A percentile compares a stretch with the other conserved stretches of the same genome.
phyloP scores from a whole-genome alignment of 2,797 vertebrate species.

The Gymnopithys bicolor region DNA sequence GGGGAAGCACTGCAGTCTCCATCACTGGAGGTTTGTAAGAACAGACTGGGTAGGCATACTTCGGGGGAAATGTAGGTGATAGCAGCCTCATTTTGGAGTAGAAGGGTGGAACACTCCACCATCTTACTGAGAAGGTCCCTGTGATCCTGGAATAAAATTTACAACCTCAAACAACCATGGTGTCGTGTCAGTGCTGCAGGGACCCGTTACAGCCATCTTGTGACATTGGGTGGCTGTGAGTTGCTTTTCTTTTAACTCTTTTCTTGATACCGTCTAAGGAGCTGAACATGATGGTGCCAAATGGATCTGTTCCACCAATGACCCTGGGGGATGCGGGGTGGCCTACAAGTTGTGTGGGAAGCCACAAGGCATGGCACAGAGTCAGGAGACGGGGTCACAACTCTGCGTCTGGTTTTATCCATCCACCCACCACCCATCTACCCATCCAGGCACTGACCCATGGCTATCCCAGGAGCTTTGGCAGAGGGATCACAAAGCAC shows the following conservation, averaged over 20 bases:
- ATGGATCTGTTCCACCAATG: background rate
- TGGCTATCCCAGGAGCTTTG: background rate
- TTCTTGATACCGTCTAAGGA: background rate
- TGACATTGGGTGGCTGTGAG: accelerated
- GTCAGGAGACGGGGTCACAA: background rate
- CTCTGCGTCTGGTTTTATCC: background rate
- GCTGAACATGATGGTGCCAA: background rate
- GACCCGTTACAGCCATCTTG: background rate
- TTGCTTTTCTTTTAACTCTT: background rate
- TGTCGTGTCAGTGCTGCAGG: accelerated
- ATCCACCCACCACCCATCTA: background rate
- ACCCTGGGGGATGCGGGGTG: background rate
- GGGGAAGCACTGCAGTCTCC: background rate
- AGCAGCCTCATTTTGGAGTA: background rate
- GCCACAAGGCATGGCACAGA: accelerated
- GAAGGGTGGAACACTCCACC: background rate
- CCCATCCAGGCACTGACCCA: background rate
- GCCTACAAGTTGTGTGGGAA: accelerated
- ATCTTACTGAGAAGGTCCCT: background rate
- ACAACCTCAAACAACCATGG: accelerated
- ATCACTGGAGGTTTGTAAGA: background rate
- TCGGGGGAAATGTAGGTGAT: background rate
- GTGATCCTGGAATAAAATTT: background rate
- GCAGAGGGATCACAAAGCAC: background rate
- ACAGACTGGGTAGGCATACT: background rate